Evolutionary conservation across 2,797 vertebrate species (phyloP).

Genomic region (Poeciliopsis turneri): DNA sequence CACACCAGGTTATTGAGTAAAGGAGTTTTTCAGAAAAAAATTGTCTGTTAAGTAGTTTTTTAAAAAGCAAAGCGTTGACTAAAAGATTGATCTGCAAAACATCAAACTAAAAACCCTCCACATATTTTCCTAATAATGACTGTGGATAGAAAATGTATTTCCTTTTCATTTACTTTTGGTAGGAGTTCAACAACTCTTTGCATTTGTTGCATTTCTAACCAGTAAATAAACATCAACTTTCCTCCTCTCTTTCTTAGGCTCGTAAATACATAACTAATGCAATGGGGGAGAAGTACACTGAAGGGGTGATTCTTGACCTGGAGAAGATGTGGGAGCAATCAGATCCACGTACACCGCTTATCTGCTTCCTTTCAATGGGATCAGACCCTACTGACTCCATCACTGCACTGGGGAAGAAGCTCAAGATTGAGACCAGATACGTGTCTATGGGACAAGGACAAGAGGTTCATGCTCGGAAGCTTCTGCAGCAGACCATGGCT

Average conservation of each 20-base stretch:
- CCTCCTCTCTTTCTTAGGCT: constrained; percentile 77
- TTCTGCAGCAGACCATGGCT: constrained; percentile 91
- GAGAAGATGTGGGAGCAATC: constrained; percentile 96
- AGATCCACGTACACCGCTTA: constrained; percentile 88
- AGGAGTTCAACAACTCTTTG: no score
- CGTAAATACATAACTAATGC: constrained; percentile 91
- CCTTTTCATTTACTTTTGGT: no score
- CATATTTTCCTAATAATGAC: no score
- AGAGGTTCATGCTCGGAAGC: constrained; percentile 91
- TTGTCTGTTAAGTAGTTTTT: no score
- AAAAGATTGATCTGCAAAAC: background rate
- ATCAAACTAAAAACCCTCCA: background rate
- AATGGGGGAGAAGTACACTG: constrained; percentile 90
- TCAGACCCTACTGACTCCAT: constrained; percentile 96
- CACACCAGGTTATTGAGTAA: background rate
- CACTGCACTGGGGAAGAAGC: constrained; percentile 90
- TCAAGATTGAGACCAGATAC: constrained; percentile 88
- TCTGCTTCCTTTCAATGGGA: constrained; percentile 96
- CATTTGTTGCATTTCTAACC: background rate
- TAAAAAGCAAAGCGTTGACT: background rate
- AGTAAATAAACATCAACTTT: constrained; percentile 23
- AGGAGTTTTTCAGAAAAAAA: no score
- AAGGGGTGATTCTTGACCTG: constrained; percentile 90
- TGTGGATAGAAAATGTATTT: no score
- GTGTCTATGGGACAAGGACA: constrained; percentile 98